A percentile compares a stretch with the other conserved stretches of the same genome.
phyloP scores from a whole-genome alignment of 2,113 vertebrate genomes.

The Tylochromis polylepis region DNA sequence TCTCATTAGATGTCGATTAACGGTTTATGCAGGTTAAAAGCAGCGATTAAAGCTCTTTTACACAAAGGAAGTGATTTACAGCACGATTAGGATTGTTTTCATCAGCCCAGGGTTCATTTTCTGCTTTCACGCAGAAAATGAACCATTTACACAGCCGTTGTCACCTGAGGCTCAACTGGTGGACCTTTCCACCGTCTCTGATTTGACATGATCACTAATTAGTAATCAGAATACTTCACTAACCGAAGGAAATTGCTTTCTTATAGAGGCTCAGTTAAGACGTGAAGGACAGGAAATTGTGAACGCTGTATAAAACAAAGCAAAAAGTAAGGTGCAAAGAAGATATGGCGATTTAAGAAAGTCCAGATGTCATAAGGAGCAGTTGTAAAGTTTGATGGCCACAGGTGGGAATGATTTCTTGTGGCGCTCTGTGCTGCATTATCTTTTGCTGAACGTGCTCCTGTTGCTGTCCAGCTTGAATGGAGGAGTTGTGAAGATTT shows the following conservation, averaged over 20 bases:
- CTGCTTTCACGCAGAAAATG: not conserved
- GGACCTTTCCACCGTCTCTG: not conserved
- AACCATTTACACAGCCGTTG: not conserved
- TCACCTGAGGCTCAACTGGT: not conserved
- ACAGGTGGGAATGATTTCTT: not conserved
- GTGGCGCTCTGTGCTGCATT: not conserved
- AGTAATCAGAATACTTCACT: not conserved
- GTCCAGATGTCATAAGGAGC: not conserved
- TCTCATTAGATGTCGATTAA: not conserved
- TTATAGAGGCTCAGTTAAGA: not conserved
- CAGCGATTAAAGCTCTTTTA: not conserved
- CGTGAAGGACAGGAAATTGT: fast-evolving
- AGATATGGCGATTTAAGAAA: too few relatives aligned
- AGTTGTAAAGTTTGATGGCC: not conserved
- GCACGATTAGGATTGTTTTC: not conserved
- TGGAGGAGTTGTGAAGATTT: fast-evolving
- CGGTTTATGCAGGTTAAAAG: not conserved
- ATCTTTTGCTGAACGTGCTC: not conserved
- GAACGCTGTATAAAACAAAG: too few relatives aligned
- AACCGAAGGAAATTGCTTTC: not conserved
- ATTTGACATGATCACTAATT: not conserved
- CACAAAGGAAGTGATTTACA: not conserved
- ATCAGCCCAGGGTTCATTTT: not conserved
- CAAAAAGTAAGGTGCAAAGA: too few relatives aligned
- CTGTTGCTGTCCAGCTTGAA: not conserved